phyloP scores from a whole-genome alignment of 1,140 invertebrate genomes.

The Aphaenogaster floridana region DNA sequence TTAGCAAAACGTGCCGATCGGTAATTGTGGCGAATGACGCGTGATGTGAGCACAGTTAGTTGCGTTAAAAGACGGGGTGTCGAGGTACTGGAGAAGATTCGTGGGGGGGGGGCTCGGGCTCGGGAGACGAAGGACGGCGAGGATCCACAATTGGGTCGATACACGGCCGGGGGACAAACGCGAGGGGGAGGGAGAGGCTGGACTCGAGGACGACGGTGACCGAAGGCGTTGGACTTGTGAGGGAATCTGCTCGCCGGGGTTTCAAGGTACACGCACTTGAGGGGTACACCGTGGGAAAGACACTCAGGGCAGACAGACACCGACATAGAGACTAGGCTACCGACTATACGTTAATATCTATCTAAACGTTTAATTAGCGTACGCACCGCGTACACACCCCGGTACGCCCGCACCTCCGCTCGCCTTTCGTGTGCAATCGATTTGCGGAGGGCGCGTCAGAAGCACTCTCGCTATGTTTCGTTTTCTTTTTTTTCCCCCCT shows the following conservation, averaged over 20 bases:
- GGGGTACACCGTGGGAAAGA: conserved; percentile 83
- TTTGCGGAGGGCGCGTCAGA: conserved; percentile 50
- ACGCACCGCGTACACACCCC: conserved; percentile 77
- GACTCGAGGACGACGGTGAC: conserved; percentile 19
- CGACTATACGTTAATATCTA: conserved; percentile 83
- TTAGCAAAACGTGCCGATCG: conserved; percentile 84
- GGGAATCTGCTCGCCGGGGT: conserved; percentile 67
- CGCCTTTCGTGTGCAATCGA: conserved; percentile 54
- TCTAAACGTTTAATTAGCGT: conserved; percentile 77
- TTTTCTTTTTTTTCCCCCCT: conserved; percentile 2
- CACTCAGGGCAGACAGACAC: conserved; percentile 85
- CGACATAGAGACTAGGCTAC: conserved; percentile 85
- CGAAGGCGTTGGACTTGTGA: conserved; percentile 42
- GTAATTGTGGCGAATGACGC: conserved; percentile 80
- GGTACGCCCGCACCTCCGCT: conserved; percentile 77
- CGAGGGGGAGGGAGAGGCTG: background rate
- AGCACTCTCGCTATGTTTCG: conserved; percentile 52
- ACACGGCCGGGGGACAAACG: conserved; percentile 25
- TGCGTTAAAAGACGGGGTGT: conserved; percentile 70
- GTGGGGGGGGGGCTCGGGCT: conserved; percentile 30
- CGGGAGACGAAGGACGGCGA: conserved; percentile 67
- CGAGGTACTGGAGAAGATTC: conserved; percentile 25
- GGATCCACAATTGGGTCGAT: conserved; percentile 37
- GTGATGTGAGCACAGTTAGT: conserved; percentile 81
- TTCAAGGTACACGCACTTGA: conserved; percentile 77